These are phyloP conservation scores for Metopia argyrocephala DNA, from an alignment of 2,888 invertebrate genomes.

Conservation along the genomic window DNA sequence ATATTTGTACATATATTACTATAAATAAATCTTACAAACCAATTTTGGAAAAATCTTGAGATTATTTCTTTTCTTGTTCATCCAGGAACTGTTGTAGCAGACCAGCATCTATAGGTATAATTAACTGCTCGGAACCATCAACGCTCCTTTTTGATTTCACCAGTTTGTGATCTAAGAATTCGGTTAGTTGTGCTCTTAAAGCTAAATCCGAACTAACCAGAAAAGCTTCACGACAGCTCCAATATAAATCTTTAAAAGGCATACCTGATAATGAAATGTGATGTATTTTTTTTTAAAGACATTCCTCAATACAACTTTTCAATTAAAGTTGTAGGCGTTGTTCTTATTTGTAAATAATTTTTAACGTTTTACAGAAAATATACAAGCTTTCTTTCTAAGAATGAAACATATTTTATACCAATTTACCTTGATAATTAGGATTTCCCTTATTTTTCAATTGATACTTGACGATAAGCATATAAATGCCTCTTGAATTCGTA, in stretches of 20 bases:
- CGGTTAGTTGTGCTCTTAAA: constrained; percentile 93
- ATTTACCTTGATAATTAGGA: constrained; percentile 87
- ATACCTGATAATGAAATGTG: constrained; percentile 82
- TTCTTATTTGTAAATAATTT: too few species aligned
- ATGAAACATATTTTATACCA: too few species aligned
- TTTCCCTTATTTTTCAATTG: constrained; percentile 88
- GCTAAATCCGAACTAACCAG: constrained; percentile 95
- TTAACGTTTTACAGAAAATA: too few species aligned
- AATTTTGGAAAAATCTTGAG: background rate
- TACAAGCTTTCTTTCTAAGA: too few species aligned
- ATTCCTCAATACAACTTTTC: too few species aligned
- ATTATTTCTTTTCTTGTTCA: constrained; percentile 72
- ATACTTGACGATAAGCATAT: constrained; percentile 88
- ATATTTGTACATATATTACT: too few species aligned
- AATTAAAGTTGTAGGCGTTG: too few species aligned
- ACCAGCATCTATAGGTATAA: constrained; percentile 87
- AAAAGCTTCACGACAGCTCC: constrained; percentile 91
- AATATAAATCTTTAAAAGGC: constrained; percentile 92
- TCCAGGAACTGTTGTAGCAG: constrained; percentile 89
- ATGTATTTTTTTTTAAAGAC: too few species aligned
- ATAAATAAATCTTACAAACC: constrained; percentile 14
- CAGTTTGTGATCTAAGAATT: constrained; percentile 96
- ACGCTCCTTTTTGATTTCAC: constrained; percentile 87
- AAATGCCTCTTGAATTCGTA: constrained; percentile 91
- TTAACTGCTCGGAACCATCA: constrained; percentile 90